Conservation (phyloP, 2,113 vertebrate species). For the Podarcis muralis region DNA sequence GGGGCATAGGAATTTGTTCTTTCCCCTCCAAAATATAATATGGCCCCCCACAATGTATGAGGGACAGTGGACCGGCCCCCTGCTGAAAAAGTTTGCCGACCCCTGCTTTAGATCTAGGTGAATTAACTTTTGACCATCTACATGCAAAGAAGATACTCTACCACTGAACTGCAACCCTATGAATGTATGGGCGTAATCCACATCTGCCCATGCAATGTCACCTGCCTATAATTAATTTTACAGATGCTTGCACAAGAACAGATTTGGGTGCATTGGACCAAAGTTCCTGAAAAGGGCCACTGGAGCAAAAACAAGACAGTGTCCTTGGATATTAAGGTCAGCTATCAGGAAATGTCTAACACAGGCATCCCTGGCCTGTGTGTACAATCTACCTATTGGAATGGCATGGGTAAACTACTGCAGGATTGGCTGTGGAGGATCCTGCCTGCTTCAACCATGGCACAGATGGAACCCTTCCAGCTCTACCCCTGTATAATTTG, state of each 20-base stretch:
- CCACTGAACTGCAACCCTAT: too few relatives aligned
- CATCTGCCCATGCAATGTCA: not conserved
- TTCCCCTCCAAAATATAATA: too few relatives aligned
- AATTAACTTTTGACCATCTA: too few relatives aligned
- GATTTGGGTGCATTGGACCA: not conserved
- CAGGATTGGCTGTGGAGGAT: not conserved
- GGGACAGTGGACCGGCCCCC: too few relatives aligned
- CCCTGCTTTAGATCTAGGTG: too few relatives aligned
- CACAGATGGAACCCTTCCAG: not conserved
- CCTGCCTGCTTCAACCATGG: not conserved
- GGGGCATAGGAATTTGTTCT: too few relatives aligned
- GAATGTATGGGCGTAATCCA: too few relatives aligned
- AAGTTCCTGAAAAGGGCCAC: not conserved
- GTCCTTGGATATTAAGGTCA: not conserved
- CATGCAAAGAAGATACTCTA: not conserved
- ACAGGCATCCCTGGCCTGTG: too few relatives aligned
- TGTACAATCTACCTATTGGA: not conserved
- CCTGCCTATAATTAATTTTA: not conserved
- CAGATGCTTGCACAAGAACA: not conserved
- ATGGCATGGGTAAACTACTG: not conserved
- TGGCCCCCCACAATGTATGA: too few relatives aligned
- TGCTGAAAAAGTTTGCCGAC: too few relatives aligned
- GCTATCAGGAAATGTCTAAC: too few relatives aligned
- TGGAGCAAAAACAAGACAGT: not conserved
- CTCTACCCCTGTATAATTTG: too few relatives aligned